Percentiles rank a stretch among this genome's conserved stretches.
Conservation (phyloP, 2,113 vertebrate species). For the Rhineura floridana region DNA sequence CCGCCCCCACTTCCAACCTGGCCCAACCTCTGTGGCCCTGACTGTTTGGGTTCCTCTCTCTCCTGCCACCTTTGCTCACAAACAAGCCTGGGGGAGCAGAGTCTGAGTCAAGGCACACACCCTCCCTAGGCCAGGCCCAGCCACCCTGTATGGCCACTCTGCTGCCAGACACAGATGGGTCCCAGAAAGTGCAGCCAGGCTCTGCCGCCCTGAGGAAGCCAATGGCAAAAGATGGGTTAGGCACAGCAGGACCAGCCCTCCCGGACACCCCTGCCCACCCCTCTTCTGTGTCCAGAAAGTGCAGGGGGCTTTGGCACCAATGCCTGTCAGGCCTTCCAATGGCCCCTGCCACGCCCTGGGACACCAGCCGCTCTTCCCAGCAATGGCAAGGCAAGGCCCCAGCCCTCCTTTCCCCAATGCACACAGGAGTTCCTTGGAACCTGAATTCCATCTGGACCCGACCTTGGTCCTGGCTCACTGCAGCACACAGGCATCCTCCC, state of each 20-base stretch:
- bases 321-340: rapidly evolving
- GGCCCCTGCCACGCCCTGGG: not conserved
- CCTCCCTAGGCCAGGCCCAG: not conserved
- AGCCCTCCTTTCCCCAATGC: not conserved
- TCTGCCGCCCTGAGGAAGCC: too few relatives aligned
- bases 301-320: not conserved
- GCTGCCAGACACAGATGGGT: not conserved
- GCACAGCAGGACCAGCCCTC: not conserved
- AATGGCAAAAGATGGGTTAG: too few relatives aligned
- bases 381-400: not conserved
- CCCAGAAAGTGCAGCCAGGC: not conserved
- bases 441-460: not conserved
- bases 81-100: not conserved
- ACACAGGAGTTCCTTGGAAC: too few relatives aligned
- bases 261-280: not conserved
- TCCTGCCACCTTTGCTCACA: not conserved
- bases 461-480: slow-evolving; percentile 71
- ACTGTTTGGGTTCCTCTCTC: too few relatives aligned
- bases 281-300: not conserved
- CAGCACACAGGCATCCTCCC: slow-evolving; percentile 72
- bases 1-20: not conserved
- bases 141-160: not conserved
- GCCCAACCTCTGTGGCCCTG: not conserved
- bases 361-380: not conserved
- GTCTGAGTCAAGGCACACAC: not conserved